phyloP scores from a whole-genome alignment of 2,113 vertebrate genomes.

The Oxyura jamaicensis region DNA sequence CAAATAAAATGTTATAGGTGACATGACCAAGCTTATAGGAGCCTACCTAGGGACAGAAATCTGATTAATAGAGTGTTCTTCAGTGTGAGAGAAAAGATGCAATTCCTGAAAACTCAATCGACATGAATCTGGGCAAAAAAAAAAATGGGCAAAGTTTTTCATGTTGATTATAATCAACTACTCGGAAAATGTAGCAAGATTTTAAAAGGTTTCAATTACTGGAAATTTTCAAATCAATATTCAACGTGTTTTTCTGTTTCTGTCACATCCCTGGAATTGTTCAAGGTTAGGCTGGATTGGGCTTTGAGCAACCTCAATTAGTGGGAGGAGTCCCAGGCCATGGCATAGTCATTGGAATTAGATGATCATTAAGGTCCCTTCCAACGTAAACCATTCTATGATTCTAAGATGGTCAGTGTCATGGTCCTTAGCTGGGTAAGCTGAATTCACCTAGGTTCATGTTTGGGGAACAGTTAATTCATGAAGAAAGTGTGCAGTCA shows the following conservation, averaged over 20 bases:
- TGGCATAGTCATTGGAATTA: not conserved
- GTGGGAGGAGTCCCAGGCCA: not conserved
- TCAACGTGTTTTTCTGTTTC: not conserved
- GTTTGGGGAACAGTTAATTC: not conserved
- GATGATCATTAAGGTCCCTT: not conserved
- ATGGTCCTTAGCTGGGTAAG: not conserved
- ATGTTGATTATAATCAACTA: not conserved
- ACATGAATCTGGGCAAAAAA: not conserved
- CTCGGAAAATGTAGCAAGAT: not conserved
- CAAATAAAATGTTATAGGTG: not conserved
- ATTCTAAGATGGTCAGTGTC: not conserved
- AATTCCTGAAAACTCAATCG: not conserved
- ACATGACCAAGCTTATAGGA: not conserved
- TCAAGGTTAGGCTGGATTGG: not conserved
- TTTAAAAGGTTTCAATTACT: not conserved
- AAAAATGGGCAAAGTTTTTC: not conserved
- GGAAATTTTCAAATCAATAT: not conserved
- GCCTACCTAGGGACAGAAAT: not conserved
- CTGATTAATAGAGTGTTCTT: not conserved
- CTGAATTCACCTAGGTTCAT: not conserved
- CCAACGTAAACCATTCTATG: not conserved
- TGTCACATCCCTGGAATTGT: not conserved
- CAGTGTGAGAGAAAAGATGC: not conserved
- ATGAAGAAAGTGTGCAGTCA: not conserved
- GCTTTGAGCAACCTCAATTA: not conserved